A percentile compares a stretch with the other conserved stretches of the same genome.
These are phyloP conservation scores for Drosophila vallismaia DNA, from an alignment of 2,888 invertebrate species.

Conservation along the genomic window DNA sequence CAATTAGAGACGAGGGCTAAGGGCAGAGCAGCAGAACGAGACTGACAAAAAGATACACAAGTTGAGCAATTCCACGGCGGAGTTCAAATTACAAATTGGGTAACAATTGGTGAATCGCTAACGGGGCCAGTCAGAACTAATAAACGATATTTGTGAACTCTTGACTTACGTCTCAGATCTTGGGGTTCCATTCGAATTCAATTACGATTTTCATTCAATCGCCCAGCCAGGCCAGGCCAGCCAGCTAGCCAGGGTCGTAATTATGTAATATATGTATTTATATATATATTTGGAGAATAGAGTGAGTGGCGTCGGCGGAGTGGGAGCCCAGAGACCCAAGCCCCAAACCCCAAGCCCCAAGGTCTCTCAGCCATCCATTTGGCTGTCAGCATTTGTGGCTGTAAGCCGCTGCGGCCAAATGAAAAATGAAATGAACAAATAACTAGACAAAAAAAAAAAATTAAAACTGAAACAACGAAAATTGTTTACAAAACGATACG, in stretches of 20 bases:
- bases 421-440: conserved; percentile 28
- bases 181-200: conserved; percentile 16
- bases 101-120: conserved; percentile 31
- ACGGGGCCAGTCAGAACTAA: conserved; percentile 16
- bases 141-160: conserved; percentile 45
- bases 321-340: conserved; percentile 38
- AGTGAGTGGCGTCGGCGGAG: conserved; percentile 38
- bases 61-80: conserved; percentile 36
- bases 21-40: conserved; percentile 17
- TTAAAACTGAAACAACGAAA: conserved; percentile 38
- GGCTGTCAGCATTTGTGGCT: conserved; percentile 67
- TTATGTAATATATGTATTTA: conserved; percentile 66
- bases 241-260: conserved; percentile 59
- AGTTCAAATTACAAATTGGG: conserved; percentile 50
- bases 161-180: conserved; percentile 8
- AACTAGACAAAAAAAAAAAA: conserved; percentile 14
- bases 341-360: conserved; percentile 47
- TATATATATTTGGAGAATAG: conserved; percentile 33
- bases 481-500: conserved; percentile 58
- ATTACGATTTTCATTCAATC: conserved; percentile 53
- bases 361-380: conserved; percentile 70
- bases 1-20: conserved; percentile 47
- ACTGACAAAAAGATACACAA: conserved; percentile 1
- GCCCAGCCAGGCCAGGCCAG: conserved; percentile 43
- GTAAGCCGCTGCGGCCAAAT: conserved; percentile 28